Conservation (phyloP, 2,797 vertebrate genomes). For the Neostethus bicornis region DNA sequence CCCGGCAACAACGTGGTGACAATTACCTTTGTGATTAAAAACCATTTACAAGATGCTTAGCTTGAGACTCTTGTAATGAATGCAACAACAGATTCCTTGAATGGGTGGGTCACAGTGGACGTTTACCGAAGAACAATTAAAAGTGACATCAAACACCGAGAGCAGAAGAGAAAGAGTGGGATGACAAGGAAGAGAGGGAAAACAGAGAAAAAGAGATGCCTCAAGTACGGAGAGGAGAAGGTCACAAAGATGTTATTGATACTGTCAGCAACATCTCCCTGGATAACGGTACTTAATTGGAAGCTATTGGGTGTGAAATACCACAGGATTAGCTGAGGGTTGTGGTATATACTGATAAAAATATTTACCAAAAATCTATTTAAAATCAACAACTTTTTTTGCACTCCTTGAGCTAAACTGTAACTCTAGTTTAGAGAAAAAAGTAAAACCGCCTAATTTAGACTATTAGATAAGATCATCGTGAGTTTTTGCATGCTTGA, state of each 20-base stretch:
- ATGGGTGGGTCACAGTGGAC: conserved; percentile 13
- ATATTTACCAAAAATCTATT: conserved; percentile 53
- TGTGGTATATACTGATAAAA: conserved; percentile 59
- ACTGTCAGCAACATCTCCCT: conserved; percentile 66
- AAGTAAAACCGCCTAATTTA: not conserved
- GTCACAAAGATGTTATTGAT: conserved; percentile 71
- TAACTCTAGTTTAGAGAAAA: conserved; percentile 19
- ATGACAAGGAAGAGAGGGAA: conserved; percentile 4
- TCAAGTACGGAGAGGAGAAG: conserved; percentile 28
- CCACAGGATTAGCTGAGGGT: conserved; percentile 66
- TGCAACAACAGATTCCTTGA: conserved; percentile 8
- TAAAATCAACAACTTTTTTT: conserved; percentile 53
- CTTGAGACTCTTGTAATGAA: conserved; percentile 13
- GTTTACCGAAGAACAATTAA: conserved; percentile 31
- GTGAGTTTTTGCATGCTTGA: too few species aligned
- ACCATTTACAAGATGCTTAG: conserved; percentile 27
- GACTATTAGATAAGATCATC: not conserved
- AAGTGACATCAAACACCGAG: conserved; percentile 27
- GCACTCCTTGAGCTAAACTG: conserved; percentile 27
- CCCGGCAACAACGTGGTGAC: conserved; percentile 14
- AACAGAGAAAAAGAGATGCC: conserved; percentile 21
- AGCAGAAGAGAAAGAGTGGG: conserved; percentile 6
- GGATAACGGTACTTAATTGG: conserved; percentile 66
- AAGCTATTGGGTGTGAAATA: conserved; percentile 74
- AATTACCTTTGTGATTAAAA: conserved; percentile 47